These are phyloP conservation scores for Drosophila bocqueti DNA, from an alignment of 1,140 invertebrate species.

Conservation along the genomic window DNA sequence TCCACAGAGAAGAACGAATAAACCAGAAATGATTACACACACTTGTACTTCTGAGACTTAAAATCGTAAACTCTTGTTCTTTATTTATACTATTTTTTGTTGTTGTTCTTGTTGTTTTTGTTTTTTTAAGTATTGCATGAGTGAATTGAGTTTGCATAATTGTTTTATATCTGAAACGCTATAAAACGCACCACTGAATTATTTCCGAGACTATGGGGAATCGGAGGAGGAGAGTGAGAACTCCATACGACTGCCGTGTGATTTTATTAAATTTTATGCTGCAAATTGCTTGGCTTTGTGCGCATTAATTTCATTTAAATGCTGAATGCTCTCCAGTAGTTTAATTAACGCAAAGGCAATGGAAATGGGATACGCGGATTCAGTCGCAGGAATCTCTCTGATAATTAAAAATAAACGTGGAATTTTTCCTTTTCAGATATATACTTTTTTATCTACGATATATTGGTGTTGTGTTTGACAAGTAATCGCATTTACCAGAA, in stretches of 20 bases:
- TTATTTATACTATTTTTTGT: constrained; percentile 62
- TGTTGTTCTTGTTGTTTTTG: constrained; percentile 17
- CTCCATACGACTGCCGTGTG: constrained; percentile 11
- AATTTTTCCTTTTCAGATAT: constrained; percentile 38
- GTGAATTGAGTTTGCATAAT: constrained; percentile 61
- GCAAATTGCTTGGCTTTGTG: constrained; percentile 62
- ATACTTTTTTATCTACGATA: constrained; percentile 27
- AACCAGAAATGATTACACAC: constrained; percentile 21
- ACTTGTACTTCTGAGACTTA: constrained; percentile 54
- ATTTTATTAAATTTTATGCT: constrained; percentile 47
- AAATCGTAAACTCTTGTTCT: constrained; percentile 71
- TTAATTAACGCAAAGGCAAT: constrained; percentile 44
- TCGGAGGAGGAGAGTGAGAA: constrained; percentile 10
- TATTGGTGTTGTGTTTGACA: constrained; percentile 41
- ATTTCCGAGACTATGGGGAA: constrained; percentile 25
- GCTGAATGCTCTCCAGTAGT: constrained; percentile 47
- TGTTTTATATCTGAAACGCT: constrained; percentile 75
- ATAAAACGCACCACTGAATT: constrained; percentile 82
- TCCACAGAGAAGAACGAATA: background rate
- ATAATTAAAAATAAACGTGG: constrained; percentile 16
- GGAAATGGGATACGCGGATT: constrained; percentile 35
- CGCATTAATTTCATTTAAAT: constrained; percentile 73
- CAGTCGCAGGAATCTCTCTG: constrained; percentile 52
- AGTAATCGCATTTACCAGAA: constrained; percentile 43
- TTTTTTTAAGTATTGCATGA: constrained; percentile 50